These are phyloP conservation scores for Leptinotarsa peninsularis DNA, from an alignment of 2,888 invertebrate species.

Conservation along the genomic window DNA sequence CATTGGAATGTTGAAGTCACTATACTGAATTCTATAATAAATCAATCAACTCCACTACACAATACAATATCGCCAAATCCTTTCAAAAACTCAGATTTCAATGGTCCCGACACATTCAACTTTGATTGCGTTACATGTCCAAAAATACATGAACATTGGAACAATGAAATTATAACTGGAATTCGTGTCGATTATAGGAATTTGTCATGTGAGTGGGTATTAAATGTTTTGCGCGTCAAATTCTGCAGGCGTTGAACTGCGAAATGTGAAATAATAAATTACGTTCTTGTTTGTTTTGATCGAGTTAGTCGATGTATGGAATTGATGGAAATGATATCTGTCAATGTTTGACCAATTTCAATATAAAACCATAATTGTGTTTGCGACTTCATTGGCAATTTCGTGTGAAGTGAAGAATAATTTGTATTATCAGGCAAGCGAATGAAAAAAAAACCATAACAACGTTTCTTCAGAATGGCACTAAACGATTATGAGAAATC, in stretches of 20 bases:
- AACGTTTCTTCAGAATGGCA: too few relatives aligned
- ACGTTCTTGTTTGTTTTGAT: neutral
- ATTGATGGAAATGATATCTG: neutral
- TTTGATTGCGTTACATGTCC: slow-evolving; percentile 8
- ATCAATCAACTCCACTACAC: neutral
- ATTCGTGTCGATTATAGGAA: neutral
- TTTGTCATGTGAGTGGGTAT: neutral
- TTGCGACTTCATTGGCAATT: neutral
- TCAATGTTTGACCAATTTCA: slow-evolving; percentile 4
- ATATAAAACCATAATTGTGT: neutral
- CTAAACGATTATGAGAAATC: too few relatives aligned
- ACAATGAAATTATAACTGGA: neutral
- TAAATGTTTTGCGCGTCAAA: neutral
- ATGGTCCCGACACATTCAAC: slow-evolving; percentile 1
- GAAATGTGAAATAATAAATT: neutral
- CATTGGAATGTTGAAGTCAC: neutral
- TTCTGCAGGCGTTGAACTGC: neutral
- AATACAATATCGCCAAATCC: neutral
- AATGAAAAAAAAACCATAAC: too few relatives aligned
- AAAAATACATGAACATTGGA: neutral
- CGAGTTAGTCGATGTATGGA: neutral
- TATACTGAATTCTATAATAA: neutral
- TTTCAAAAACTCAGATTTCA: neutral
- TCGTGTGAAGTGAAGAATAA: neutral
- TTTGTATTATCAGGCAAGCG: too few relatives aligned